phyloP scores from a whole-genome alignment of 2,888 invertebrate species.

The Drosophila colorata region DNA sequence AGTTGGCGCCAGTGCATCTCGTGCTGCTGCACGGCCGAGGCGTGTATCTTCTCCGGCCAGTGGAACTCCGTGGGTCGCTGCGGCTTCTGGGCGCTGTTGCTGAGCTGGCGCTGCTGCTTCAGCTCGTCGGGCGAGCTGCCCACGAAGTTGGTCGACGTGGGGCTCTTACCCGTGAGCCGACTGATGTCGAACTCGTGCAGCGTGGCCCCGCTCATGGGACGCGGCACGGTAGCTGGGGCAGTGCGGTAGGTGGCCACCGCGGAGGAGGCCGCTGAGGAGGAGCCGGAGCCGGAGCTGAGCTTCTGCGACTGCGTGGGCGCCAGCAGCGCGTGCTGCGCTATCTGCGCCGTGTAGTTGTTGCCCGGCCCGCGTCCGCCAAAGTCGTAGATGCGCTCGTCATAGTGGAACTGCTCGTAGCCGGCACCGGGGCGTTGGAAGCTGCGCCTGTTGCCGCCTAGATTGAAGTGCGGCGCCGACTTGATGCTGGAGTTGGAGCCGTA shows the following conservation, averaged over 20 bases:
- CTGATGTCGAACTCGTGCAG: conserved; percentile 85
- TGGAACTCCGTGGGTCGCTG: conserved; percentile 83
- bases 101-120: conserved; percentile 17
- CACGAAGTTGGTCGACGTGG: conserved; percentile 82
- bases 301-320: conserved; percentile 49
- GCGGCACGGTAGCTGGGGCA: conserved; percentile 41
- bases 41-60: conserved; percentile 86
- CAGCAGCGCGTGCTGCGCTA: conserved; percentile 39
- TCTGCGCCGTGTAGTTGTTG: conserved; percentile 72
- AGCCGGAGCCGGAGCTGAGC: conserved; percentile 77
- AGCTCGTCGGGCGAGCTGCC: conserved; percentile 74
- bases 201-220: conserved; percentile 64
- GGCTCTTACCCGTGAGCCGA: conserved; percentile 85
- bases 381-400: conserved; percentile 84
- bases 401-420: conserved; percentile 76
- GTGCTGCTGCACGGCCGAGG: conserved; percentile 84
- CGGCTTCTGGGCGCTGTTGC: conserved; percentile 48
- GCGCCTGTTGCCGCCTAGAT: conserved; percentile 73
- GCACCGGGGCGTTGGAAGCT: conserved; percentile 64
- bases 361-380: conserved; percentile 83
- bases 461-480: conserved; percentile 86
- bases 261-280: conserved; percentile 67
- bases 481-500: conserved; percentile 86
- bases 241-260: conserved; percentile 45
- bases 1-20: conserved; percentile 83